Evolutionary conservation across 2,888 invertebrate species (phyloP).

Genomic region (Drosophila lacicola): DNA sequence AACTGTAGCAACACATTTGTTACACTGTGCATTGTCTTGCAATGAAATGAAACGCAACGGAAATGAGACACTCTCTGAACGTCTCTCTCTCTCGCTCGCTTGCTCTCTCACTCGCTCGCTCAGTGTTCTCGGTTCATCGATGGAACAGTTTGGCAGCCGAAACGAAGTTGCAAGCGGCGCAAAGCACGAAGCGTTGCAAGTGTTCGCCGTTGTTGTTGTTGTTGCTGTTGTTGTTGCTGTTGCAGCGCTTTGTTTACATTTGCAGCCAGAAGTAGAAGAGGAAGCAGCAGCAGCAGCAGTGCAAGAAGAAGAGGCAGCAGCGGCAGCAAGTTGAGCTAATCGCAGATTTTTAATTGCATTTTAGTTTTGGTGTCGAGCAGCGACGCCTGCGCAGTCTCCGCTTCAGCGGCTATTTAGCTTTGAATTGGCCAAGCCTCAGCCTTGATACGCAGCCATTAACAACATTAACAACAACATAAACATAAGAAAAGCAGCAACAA

Average conservation of each 20-base stretch:
- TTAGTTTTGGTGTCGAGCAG: conserved; percentile 63
- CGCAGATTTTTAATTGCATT: conserved; percentile 60
- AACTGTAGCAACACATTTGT: neutral
- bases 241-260: conserved; percentile 50
- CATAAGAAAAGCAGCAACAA: conserved; percentile 21
- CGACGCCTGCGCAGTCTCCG: conserved; percentile 56
- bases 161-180: conserved; percentile 48
- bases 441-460: conserved; percentile 64
- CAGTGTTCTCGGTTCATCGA: conserved; percentile 58
- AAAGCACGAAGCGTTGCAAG: conserved; percentile 54
- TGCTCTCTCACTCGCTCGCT: neutral
- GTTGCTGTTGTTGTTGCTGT: conserved; percentile 20
- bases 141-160: conserved; percentile 66
- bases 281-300: conserved; percentile 11
- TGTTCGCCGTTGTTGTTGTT: conserved; percentile 30
- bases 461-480: conserved; percentile 45
- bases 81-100: conserved; percentile 7
- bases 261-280: conserved; percentile 18
- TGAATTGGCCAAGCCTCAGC: conserved; percentile 50
- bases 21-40: conserved; percentile 45
- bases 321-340: conserved; percentile 45
- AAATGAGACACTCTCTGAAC: conserved; percentile 53
- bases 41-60: conserved; percentile 65
- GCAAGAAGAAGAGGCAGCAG: conserved; percentile 2
- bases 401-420: conserved; percentile 59